Evolutionary conservation across 2,797 vertebrate species (phyloP).

Genomic region (Diplodus sargus): DNA sequence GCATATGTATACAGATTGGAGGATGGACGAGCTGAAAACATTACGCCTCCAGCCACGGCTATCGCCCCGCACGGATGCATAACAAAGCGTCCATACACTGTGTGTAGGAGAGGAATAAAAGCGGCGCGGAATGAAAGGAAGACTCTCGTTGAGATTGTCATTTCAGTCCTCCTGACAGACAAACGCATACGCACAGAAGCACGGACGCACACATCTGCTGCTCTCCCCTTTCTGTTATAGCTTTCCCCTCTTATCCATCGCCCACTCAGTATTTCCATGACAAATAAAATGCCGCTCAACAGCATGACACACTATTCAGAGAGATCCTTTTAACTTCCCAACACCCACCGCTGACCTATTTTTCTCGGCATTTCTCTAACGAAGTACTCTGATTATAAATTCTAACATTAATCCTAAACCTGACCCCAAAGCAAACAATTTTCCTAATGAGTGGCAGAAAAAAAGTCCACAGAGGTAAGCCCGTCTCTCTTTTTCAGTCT

Average conservation of each 20-base stretch:
- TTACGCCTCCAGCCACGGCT: no score
- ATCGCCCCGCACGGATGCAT: no score
- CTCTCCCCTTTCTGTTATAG: conserved; percentile 22
- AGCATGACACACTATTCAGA: conserved; percentile 41
- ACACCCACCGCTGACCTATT: conserved; percentile 66
- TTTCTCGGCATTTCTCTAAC: conserved; percentile 23
- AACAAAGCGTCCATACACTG: neutral
- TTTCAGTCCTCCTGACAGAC: conserved; percentile 3
- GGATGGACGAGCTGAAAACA: no score
- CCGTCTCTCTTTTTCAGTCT: neutral
- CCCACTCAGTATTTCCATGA: conserved; percentile 73
- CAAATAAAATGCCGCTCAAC: conserved; percentile 65
- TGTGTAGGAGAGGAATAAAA: conserved; percentile 17
- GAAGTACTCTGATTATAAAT: conserved; percentile 37
- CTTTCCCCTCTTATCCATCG: conserved; percentile 44
- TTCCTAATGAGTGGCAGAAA: conserved; percentile 18
- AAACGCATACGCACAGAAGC: conserved; percentile 9
- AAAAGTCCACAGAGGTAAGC: neutral
- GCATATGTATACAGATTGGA: no score
- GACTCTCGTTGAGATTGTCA: neutral
- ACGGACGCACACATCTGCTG: conserved; percentile 33
- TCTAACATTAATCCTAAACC: conserved; percentile 44
- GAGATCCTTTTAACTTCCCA: conserved; percentile 57
- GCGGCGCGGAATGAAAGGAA: neutral
- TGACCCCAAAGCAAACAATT: conserved; percentile 34